Conservation (phyloP, 1,140 invertebrate genomes). For the Mylabris phalerata region DNA sequence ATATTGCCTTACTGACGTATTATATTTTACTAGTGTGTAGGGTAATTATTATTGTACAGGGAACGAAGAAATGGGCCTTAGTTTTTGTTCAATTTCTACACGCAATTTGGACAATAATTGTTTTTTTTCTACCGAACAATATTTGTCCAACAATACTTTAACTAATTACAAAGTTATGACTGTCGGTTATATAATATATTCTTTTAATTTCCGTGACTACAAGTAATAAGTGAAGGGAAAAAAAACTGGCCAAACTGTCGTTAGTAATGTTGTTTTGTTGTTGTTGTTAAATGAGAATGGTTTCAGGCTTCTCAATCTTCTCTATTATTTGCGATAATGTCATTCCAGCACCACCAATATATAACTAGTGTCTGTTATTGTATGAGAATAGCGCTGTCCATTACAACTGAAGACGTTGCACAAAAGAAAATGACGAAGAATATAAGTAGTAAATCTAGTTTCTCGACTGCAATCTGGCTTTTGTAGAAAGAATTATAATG, state of each 20-base stretch:
- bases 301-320: not conserved
- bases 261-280: slow-evolving; percentile 10
- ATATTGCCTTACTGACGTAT: slow-evolving; percentile 9
- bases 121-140: too few relatives aligned
- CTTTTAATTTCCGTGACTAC: slow-evolving; percentile 5
- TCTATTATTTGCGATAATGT: slow-evolving; percentile 15
- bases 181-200: slow-evolving; percentile 1
- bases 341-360: slow-evolving; percentile 7
- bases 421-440: slow-evolving; percentile 28
- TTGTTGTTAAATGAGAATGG: slow-evolving; percentile 6
- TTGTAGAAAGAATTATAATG: slow-evolving; percentile 22
- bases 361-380: slow-evolving; percentile 19
- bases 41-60: slow-evolving; percentile 10
- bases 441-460: slow-evolving; percentile 29
- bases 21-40: slow-evolving; percentile 4
- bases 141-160: not conserved
- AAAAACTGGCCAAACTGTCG: slow-evolving; percentile 1
- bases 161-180: slow-evolving; percentile 7
- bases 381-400: slow-evolving; percentile 21
- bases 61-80: slow-evolving; percentile 2
- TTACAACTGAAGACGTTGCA: slow-evolving; percentile 25
- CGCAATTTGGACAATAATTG: too few relatives aligned
- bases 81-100: not conserved
- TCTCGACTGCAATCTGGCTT: slow-evolving; percentile 19
- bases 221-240: slow-evolving; percentile 4